Evolutionary conservation across 2,888 invertebrate species (phyloP), one percentile per base, ranked within the genome.

Genomic region (Sceliomorpha sp.): DNA sequence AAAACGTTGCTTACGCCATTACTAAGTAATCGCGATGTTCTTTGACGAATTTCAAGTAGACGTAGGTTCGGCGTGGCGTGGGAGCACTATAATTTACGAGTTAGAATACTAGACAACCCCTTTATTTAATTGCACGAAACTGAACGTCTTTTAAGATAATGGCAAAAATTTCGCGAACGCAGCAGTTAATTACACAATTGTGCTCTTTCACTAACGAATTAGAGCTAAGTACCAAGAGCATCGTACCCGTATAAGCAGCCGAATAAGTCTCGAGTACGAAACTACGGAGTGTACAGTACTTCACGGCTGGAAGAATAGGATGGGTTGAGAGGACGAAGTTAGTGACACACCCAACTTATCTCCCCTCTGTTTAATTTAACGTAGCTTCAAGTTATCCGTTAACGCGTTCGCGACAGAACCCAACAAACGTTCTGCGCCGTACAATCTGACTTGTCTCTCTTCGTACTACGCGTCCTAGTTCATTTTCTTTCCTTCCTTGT

Each of bases 301-400:
- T 62, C 67, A 62, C 64, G 68, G 60, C 70, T 73, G 62, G 55
- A 42, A 34, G 70, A 50, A 47, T 50, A 64, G 67, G 44, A 66
- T 56, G 73, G 59, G 48, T 56, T 47, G 72, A 63, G 60, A 59
- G 58, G 71, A 73, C 48, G 75, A 79, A 79, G 78, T 82, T 82
- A 78, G 76, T 76, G 78, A 79, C 81, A 78, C 79, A 76, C 79
- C 78, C 76, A 83, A 81, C 79, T 84, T 83, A 83, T 83, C 81
- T 74, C 70, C 74, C 80, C 74, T 77, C 77, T 81, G 82, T 79
- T 83, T 83, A 84, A 84, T 84, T 82, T 81, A 82, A 83, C 81
- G 75, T 76, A 75, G 74, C 83, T 82, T 79, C 78, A 76, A 79
- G 81, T 83, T 83, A 82, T 78, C 77, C 80, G 77, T 80, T 81